These are phyloP conservation scores for Axinella damicornis DNA, from an alignment of 37 sponge, comb jelly and placozoan genomes.

Conservation along the genomic window DNA sequence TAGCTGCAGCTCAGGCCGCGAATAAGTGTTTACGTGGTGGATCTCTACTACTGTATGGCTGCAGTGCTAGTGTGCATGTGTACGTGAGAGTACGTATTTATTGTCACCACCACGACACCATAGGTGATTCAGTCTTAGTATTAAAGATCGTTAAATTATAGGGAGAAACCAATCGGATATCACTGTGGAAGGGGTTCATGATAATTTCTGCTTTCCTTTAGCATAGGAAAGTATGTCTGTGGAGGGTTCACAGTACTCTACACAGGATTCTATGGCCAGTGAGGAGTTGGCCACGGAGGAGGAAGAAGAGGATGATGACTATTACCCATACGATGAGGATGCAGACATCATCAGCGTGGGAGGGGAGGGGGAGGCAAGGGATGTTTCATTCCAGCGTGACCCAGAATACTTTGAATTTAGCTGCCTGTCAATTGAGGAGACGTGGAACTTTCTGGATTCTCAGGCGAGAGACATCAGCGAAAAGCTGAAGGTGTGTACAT, in stretches of 20 bases:
- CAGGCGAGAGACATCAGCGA: conserved; percentile 28
- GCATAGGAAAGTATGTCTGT: no score
- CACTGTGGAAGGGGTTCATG: no score
- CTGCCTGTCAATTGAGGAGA: conserved; percentile 54
- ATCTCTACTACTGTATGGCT: no score
- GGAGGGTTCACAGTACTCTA: no score
- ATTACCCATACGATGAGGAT: background rate
- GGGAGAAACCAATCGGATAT: no score
- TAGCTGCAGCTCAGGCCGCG: background rate
- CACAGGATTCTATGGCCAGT: background rate
- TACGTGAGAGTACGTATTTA: no score
- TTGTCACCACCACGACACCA: no score
- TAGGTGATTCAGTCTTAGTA: no score
- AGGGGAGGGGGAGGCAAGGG: conserved; percentile 2
- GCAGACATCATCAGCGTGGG: background rate
- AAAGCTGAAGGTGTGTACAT: conserved; percentile 21
- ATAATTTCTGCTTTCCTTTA: no score
- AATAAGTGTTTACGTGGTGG: no score
- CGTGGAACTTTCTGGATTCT: conserved; percentile 47
- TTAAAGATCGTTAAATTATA: no score
- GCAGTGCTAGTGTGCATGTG: no score
- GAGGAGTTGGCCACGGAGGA: conserved; percentile 45
- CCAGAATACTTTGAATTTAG: conserved; percentile 52
- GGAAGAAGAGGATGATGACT: conserved; percentile 31
- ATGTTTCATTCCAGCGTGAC: conserved; percentile 49